phyloP scores from a whole-genome alignment of 92 coral and sea anemone genomes.

The Siderastrea radians region DNA sequence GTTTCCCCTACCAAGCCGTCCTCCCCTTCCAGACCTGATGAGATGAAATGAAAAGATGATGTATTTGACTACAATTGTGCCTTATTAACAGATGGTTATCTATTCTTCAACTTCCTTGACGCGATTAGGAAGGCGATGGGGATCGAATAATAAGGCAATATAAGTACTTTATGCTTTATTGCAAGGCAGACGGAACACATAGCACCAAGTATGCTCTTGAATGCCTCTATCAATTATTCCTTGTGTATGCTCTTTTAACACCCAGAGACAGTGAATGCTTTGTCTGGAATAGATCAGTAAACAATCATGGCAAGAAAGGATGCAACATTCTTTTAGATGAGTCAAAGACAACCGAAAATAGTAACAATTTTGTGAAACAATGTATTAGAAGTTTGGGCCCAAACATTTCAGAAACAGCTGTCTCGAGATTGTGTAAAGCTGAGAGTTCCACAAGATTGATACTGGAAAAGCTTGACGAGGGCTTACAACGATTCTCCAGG shows the following conservation, averaged over 20 bases:
- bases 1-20: background rate
- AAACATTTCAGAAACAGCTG: slow-evolving; percentile 57
- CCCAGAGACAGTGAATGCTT: slow-evolving; percentile 56
- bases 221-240: slow-evolving; percentile 52
- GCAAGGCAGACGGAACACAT: slow-evolving; percentile 56
- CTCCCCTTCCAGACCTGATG: slow-evolving; percentile 1
- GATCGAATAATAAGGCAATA: slow-evolving; percentile 70
- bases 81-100: slow-evolving; percentile 55
- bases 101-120: slow-evolving; percentile 72
- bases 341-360: slow-evolving; percentile 48
- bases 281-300: slow-evolving; percentile 62
- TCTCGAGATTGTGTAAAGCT: slow-evolving; percentile 62
- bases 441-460: slow-evolving; percentile 44
- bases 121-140: slow-evolving; percentile 79
- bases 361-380: slow-evolving; percentile 65
- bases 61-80: slow-evolving; percentile 68
- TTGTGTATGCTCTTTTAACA: slow-evolving; percentile 37
- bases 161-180: slow-evolving; percentile 67
- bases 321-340: slow-evolving; percentile 45
- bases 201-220: slow-evolving; percentile 64
- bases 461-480: slow-evolving; percentile 14
- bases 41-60: slow-evolving; percentile 55
- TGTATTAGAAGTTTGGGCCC: slow-evolving; percentile 58
- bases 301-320: slow-evolving; percentile 54
- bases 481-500: background rate